Percentiles rank a stretch among this genome's conserved stretches.
Conservation (phyloP, 2,113 vertebrate genomes). For the Cisticola juncidis region DNA sequence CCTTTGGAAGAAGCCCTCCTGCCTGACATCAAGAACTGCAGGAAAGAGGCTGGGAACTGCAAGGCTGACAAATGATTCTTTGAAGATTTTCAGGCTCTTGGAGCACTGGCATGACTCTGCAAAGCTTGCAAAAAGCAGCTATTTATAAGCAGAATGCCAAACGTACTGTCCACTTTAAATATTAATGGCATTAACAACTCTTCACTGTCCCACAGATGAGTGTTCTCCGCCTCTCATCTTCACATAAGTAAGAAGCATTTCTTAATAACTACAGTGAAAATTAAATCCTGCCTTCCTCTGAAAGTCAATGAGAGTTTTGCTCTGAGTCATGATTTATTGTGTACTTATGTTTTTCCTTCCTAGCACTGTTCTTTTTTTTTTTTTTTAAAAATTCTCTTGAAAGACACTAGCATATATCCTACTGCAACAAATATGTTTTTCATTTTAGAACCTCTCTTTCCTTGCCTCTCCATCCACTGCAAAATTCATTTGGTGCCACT, state of each 20-base stretch:
- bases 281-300: constrained; percentile 22
- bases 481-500: constrained; percentile 14
- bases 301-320: constrained; percentile 3
- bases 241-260: neutral
- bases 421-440: neutral
- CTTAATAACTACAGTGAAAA: constrained; percentile 21
- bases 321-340: constrained; percentile 49
- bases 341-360: constrained; percentile 30
- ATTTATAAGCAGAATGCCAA: constrained; percentile 12
- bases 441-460: constrained; percentile 6
- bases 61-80: neutral
- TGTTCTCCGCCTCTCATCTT: neutral
- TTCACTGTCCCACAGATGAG: neutral
- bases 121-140: constrained; percentile 1
- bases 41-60: neutral
- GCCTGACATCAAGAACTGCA: neutral
- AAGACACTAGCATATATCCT: constrained; percentile 12
- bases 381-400: neutral
- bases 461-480: neutral
- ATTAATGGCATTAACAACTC: neutral
- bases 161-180: neutral
- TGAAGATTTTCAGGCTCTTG: neutral
- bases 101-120: neutral
- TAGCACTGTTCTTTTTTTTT: neutral
- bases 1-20: neutral